A percentile compares a stretch with the other conserved stretches of the same genome.
Conservation (phyloP, 2,113 vertebrate genomes). For the Hippotragus niger region DNA sequence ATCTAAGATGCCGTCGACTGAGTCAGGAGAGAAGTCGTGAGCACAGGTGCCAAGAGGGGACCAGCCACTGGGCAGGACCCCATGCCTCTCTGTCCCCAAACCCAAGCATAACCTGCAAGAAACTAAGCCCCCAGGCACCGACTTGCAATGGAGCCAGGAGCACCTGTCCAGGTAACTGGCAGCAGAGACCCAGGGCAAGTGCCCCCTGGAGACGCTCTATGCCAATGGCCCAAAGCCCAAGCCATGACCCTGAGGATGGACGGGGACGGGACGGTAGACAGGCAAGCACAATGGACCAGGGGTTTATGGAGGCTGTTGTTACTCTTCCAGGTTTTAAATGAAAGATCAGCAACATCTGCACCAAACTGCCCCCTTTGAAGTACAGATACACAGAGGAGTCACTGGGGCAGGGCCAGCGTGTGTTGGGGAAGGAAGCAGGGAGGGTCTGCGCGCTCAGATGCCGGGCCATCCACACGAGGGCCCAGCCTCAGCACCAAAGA, state of each 20-base stretch:
- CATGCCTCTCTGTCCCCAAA: fast-evolving
- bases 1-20: fast-evolving
- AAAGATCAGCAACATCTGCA: background rate
- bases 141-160: too few relatives aligned
- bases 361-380: background rate
- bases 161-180: background rate
- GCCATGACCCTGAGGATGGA: fast-evolving
- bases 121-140: background rate
- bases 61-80: fast-evolving
- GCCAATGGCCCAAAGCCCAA: background rate
- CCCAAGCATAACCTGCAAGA: background rate
- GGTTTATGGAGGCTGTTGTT: fast-evolving
- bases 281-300: fast-evolving
- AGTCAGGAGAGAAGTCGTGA: fast-evolving
- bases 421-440: background rate
- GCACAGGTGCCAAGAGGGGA: fast-evolving
- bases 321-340: background rate
- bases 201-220: background rate
- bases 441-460: background rate
- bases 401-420: background rate
- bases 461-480: fast-evolving
- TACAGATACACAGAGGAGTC: too few relatives aligned
- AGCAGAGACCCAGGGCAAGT: background rate
- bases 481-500: background rate
- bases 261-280: background rate